A percentile compares a stretch with the other conserved stretches of the same genome.
phyloP scores from a whole-genome alignment of 2,113 vertebrate species.

The Rhadina sibilatrix region DNA sequence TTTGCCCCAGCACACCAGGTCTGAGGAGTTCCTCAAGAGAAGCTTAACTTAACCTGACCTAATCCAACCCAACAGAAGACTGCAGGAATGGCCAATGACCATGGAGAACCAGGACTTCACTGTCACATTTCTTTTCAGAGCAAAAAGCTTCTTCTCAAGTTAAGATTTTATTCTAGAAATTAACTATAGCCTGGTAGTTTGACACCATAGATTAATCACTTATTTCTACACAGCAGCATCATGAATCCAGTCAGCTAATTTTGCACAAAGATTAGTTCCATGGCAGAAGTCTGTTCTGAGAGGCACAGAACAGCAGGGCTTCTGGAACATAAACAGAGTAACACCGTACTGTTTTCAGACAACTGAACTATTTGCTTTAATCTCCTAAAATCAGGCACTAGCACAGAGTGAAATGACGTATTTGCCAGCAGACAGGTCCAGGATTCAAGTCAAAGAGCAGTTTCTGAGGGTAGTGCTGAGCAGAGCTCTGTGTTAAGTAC shows the following conservation, averaged over 20 bases:
- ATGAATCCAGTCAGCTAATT: background rate
- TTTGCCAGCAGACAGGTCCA: background rate
- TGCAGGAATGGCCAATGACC: rapidly evolving
- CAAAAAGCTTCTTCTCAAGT: background rate
- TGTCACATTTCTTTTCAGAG: background rate
- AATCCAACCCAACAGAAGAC: background rate
- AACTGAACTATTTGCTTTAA: background rate
- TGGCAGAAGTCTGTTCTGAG: background rate
- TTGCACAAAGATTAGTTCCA: background rate
- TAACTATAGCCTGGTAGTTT: background rate
- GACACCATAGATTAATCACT: background rate
- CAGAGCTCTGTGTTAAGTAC: background rate
- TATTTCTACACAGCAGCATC: background rate
- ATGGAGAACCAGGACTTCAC: background rate
- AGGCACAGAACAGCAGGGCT: background rate
- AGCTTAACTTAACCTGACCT: background rate
- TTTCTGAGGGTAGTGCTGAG: background rate
- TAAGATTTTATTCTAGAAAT: background rate
- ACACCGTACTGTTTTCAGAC: background rate
- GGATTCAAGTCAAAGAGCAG: background rate
- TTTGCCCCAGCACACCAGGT: background rate
- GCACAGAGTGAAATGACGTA: background rate
- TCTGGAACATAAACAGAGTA: background rate
- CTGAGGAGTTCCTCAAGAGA: background rate
- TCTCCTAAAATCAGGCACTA: background rate